Evolutionary conservation across 2,888 invertebrate species (phyloP), one percentile per base, ranked within the genome.

Genomic region (Resseliella maxima): DNA sequence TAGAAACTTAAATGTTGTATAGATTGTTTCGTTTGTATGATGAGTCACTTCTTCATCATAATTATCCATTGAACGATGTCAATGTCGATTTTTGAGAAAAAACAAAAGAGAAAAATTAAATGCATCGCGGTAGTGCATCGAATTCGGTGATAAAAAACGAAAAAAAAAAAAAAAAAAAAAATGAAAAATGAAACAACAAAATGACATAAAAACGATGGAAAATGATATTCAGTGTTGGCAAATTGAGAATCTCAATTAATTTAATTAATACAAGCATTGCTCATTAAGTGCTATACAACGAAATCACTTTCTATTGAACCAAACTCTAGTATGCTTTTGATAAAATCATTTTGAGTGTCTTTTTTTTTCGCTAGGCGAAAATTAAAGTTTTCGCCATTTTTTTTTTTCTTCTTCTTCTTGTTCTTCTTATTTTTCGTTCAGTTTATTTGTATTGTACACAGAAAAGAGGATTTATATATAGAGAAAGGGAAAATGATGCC

Each of bases 231-330:
- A 24, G 59, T 59, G 59, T 59, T n/a, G n/a, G n/a, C n/a, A n/a
- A n/a, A n/a, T n/a, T n/a, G n/a, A n/a, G n/a, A n/a, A n/a, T 59
- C 59, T 24, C 59, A 59, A 59, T 59, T 59, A 59, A 59, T 59
- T 59, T 59, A 59, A 59, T 59, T 59, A 59, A 59, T 59, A 2
- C 59, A 24, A 59, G 59, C n/a, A 24, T 59, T 59, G 59, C 59
- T 59, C 59, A 59, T 27, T 59, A 59, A 59, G 59, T 59, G 59
- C 27, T 59, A 59, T 24, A 59, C 59, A 59, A 27, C 59, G 27
- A 12, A 59, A 59, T 59, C 59, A 59, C 59, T 59, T 59, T 59
- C 59, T 24, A 59, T 24, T 59, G 5, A 59, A 59, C 59, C 5
- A 3, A 5, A 50, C 8, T 18, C 15, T 15, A 15, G 46, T n/a